Evolutionary conservation across 1,140 invertebrate genomes (phyloP), one percentile per base, ranked within the genome.

Genomic region (Stenopsyche tienmushanensis): DNA sequence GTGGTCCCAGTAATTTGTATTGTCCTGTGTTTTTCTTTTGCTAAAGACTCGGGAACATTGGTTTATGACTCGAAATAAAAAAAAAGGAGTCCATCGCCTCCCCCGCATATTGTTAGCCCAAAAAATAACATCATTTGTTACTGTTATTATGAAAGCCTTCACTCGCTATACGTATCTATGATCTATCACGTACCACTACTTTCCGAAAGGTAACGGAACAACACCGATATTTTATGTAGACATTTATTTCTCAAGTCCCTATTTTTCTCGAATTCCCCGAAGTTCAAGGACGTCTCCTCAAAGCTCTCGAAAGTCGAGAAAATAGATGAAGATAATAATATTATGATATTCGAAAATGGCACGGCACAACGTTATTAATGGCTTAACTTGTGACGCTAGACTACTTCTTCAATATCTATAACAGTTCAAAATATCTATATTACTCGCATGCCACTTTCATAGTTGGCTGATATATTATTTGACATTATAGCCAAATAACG

Each of bases 101-200:
- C 20, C 3, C 8, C 26, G 47, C 54, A 55, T 66, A 63, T 39
- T 60, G 55, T 67, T 67, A 67, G 63, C 59, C 59, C 52, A 26
- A 50, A 66, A 67, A 67, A 67, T 62, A 52, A 63, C 44, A 53
- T 62, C 65, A 63, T 67, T 62, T 67, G 39, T 67, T 25, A 49
- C 59, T 29, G 50, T 62, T 62, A 39, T 63, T 41, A n/a, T 34
- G 59, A 62, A 62, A 66, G 50, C 20, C 54, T 42, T 26, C 50
- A 49, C 45, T 49, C 23, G 23, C 17, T 49, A 49, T 49, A 49
- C n/a, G n/a, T 49, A 49, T 49, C 45, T 49, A 17, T 49, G 45
- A 49, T 49, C 45, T 49, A 49, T 49, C 45, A 49, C 45, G 45
- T 17, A 21, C n/a, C 29, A 8, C 45, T 21, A 21, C 18, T 49